A percentile compares a stretch with the other conserved stretches of the same genome.
Conservation (phyloP, 2,888 invertebrate genomes). For the Drosophila subquinaria region DNA sequence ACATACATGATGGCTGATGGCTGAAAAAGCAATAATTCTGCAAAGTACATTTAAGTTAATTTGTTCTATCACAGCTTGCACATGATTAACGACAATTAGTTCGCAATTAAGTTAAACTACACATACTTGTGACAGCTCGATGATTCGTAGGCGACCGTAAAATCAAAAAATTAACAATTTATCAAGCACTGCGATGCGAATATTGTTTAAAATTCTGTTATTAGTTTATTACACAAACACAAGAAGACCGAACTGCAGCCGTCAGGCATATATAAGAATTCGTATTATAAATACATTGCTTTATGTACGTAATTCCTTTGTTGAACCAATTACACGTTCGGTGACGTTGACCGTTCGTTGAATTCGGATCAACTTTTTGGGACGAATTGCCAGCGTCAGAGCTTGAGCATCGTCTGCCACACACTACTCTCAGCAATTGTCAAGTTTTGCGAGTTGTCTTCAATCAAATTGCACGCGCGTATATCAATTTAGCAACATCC, state of each 20-base stretch:
- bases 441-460: slow-evolving; percentile 40
- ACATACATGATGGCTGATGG: slow-evolving; percentile 9
- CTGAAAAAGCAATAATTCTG: slow-evolving; percentile 5
- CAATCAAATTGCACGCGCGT: slow-evolving; percentile 52
- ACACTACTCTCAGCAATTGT: slow-evolving; percentile 25
- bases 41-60: slow-evolving; percentile 18
- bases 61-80: slow-evolving; percentile 6
- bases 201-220: slow-evolving; percentile 5
- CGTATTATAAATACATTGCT: slow-evolving; percentile 24
- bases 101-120: slow-evolving; percentile 28
- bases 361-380: slow-evolving; percentile 47
- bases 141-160: slow-evolving; percentile 33
- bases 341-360: slow-evolving; percentile 64
- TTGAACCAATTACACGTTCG: slow-evolving; percentile 61
- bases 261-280: slow-evolving; percentile 1
- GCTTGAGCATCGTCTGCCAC: slow-evolving; percentile 33
- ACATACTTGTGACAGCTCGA: slow-evolving; percentile 53
- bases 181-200: slow-evolving; percentile 1
- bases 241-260: slow-evolving; percentile 17
- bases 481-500: slow-evolving; percentile 39
- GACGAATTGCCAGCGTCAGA: slow-evolving; percentile 53
- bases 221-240: slow-evolving; percentile 31
- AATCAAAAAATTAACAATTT: slow-evolving; percentile 24
- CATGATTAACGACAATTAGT: slow-evolving; percentile 22
- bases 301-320: slow-evolving; percentile 43